Percentiles rank a stretch among this genome's conserved stretches.
phyloP scores from a whole-genome alignment of 2,888 invertebrate species.

The Yponomeuta cagnagella region DNA sequence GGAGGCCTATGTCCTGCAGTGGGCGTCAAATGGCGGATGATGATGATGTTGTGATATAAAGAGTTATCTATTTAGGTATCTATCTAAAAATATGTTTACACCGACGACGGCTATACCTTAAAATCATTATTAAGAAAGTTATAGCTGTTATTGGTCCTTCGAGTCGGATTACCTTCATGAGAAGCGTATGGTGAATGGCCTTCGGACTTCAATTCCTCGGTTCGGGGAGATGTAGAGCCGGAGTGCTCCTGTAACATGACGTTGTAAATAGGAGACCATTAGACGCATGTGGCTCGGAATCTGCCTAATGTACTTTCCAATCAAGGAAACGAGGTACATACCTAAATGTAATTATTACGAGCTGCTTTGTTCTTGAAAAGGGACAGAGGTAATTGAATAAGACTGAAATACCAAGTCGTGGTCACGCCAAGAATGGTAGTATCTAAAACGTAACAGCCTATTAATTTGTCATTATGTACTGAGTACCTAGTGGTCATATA shows the following conservation, averaged over 20 bases:
- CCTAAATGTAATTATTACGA: background rate
- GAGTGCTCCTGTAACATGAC: constrained; percentile 47
- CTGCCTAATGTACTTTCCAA: background rate
- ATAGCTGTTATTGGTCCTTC: constrained; percentile 1
- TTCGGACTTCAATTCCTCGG: constrained; percentile 45
- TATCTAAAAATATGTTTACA: too few relatives aligned
- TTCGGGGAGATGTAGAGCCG: constrained; percentile 50
- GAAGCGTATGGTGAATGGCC: constrained; percentile 51
- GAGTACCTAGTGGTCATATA: too few relatives aligned
- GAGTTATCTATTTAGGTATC: too few relatives aligned
- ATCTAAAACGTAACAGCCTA: too few relatives aligned
- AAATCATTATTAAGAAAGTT: background rate
- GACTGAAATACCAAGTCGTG: too few relatives aligned
- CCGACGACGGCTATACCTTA: too few relatives aligned
- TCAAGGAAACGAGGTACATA: background rate
- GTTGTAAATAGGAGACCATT: constrained; percentile 26
- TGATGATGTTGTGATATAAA: too few relatives aligned
- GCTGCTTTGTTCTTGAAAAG: background rate
- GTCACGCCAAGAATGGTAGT: too few relatives aligned
- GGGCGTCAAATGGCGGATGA: too few relatives aligned
- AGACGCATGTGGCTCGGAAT: background rate
- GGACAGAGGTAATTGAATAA: background rate
- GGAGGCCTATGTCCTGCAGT: too few relatives aligned
- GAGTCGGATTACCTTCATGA: constrained; percentile 43
- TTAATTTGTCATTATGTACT: too few relatives aligned